Base-by-base conservation (phyloP, 23 tunicate species). In the Ascidia mentula region DNA sequence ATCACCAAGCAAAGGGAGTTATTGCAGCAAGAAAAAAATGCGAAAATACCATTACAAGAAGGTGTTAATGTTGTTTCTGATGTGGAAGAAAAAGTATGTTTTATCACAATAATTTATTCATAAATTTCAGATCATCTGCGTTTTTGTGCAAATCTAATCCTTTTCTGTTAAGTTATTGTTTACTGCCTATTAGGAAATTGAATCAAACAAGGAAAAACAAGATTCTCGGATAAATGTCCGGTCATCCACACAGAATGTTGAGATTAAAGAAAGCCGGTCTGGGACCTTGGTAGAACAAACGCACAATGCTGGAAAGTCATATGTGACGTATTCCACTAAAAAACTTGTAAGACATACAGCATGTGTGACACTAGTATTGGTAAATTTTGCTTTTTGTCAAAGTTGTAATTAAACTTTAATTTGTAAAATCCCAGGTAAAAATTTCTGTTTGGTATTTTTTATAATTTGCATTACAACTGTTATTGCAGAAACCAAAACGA, bases 1-100 rank as follows among this genome's bases (percentile, higher is more conserved):
- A 81, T 93, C 38, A 69, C 80, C 36, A 45, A 84, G 31, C 98
- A 93, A 45, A 79, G 73, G 37, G 87, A 88, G 30, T 34, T 60
- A 30, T 60, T 36, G 33, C 17, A 35, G 9, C 78, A 69, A 45
- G 73, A 72, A 46, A 18, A 20, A 37, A 82, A 5, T 5, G 13
- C 39, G 26, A 36, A 65, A 36, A 7, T 18, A 38, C 36, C 59
- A 17, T 6, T 30, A 37, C 38, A 8, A 53, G 65, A 53, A 53
- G 65, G 30, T 36, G 2, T 72, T 72, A 36, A 7, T 4, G 40
- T 26, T 72, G 75, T 24, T 7, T 18, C 9, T 6, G 34, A 72
- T 36, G 9, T 26, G 28, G 12, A 72, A 72, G 31, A 36, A 31
- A 31, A 26, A 72, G 24, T 20, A 6, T 20, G 24, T 5, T 53